Percentiles rank a stretch among this genome's conserved stretches.
phyloP scores from a whole-genome alignment of 2,888 invertebrate species.

The Neoitamus cyanurus region DNA sequence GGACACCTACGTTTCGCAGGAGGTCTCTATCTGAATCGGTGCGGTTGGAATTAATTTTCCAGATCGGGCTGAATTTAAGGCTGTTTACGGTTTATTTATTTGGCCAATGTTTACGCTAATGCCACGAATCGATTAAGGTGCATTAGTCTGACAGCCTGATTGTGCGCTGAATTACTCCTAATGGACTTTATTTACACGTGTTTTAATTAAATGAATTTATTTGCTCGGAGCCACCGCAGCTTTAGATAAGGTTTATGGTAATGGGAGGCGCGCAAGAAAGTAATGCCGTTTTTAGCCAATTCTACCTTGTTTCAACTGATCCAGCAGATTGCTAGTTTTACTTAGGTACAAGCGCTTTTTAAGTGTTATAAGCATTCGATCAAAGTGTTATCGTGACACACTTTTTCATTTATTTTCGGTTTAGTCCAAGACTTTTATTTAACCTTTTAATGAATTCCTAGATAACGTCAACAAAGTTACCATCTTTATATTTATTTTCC shows the following conservation, averaged over 20 bases:
- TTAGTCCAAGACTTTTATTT: too few species aligned
- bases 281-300: background rate
- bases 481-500: too few species aligned
- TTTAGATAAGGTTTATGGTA: background rate
- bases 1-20: background rate
- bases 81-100: background rate
- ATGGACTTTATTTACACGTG: conserved; percentile 5
- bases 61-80: background rate
- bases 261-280: background rate
- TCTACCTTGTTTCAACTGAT: background rate
- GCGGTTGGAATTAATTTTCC: background rate
- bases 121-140: background rate
- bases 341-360: background rate
- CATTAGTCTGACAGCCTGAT: background rate
- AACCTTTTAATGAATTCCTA: too few species aligned
- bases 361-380: background rate
- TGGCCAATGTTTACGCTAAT: background rate
- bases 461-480: too few species aligned
- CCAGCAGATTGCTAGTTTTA: background rate
- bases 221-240: background rate
- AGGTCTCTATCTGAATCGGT: background rate
- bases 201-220: conserved; percentile 1
- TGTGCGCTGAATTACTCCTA: background rate
- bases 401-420: too few species aligned
- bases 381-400: too few species aligned